Evolutionary conservation across 2,113 vertebrate genomes (phyloP).

Genomic region (Pterocles orientalis): DNA sequence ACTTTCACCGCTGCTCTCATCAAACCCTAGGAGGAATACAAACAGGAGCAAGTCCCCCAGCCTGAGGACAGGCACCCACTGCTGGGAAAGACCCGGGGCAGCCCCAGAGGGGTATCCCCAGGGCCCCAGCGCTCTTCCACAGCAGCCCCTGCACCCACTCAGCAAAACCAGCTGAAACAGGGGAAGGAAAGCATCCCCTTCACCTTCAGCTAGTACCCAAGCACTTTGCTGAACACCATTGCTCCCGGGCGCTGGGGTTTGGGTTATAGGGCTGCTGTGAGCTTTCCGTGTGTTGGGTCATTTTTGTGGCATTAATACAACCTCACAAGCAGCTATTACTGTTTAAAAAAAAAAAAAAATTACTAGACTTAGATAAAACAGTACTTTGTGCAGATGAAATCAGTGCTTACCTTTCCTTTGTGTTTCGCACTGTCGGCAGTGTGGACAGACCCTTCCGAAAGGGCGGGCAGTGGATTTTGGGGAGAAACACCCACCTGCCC

Average conservation of each 20-base stretch:
- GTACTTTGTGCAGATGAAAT: background rate
- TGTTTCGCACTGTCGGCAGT: rapidly evolving
- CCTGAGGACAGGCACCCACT: background rate
- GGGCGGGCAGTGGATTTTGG: rapidly evolving
- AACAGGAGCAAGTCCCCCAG: background rate
- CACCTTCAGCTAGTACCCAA: background rate
- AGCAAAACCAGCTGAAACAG: background rate
- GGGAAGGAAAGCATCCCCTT: background rate
- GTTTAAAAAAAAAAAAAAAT: background rate
- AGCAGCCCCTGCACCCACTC: background rate
- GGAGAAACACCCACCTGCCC: background rate
- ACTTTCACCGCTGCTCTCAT: background rate
- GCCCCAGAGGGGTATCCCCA: background rate
- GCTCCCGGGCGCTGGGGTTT: rapidly evolving
- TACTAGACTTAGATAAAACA: background rate
- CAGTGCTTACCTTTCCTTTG: background rate
- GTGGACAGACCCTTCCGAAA: background rate
- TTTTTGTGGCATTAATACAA: background rate
- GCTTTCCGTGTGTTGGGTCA: background rate
- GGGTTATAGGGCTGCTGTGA: rapidly evolving
- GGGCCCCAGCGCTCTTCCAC: rapidly evolving
- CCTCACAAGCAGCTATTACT: background rate
- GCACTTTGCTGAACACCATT: background rate
- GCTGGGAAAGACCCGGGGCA: background rate
- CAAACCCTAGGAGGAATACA: background rate